Percentiles rank a stretch among this genome's conserved stretches.
Evolutionary conservation across 2,888 invertebrate genomes (phyloP).

Genomic region (Polia nebulosa): DNA sequence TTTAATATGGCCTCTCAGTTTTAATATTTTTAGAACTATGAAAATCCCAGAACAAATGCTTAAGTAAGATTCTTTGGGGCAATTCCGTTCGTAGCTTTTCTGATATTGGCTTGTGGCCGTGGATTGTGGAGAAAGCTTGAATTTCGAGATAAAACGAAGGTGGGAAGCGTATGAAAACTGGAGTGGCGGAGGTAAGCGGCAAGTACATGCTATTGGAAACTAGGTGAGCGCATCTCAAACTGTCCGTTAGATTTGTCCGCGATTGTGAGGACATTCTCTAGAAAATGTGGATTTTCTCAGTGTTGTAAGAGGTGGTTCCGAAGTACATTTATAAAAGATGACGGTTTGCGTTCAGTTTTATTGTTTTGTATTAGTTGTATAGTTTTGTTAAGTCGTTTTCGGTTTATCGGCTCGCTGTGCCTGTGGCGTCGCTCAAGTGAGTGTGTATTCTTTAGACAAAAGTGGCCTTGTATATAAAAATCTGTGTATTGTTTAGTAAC

Average conservation of each 20-base stretch:
- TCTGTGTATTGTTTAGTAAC: too few relatives aligned
- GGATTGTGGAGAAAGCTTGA: slow-evolving; percentile 29
- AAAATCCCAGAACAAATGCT: slow-evolving; percentile 34
- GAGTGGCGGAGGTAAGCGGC: slow-evolving; percentile 24
- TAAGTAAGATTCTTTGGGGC: slow-evolving; percentile 31
- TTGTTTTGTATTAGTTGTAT: slow-evolving; percentile 26
- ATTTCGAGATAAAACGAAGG: slow-evolving; percentile 44
- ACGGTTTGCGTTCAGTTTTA: slow-evolving; percentile 12
- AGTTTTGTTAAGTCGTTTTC: slow-evolving; percentile 1
- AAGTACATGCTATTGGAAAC: slow-evolving; percentile 37
- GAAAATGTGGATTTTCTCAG: slow-evolving; percentile 36
- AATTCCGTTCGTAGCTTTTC: slow-evolving; percentile 32
- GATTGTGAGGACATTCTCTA: slow-evolving; percentile 39
- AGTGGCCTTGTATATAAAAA: background rate
- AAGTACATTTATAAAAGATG: slow-evolving; percentile 7
- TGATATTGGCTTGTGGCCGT: slow-evolving; percentile 43
- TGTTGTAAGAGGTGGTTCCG: slow-evolving; percentile 20
- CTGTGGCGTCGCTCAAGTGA: background rate
- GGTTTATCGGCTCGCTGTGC: background rate
- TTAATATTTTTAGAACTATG: slow-evolving; percentile 45
- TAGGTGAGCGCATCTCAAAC: slow-evolving; percentile 31
- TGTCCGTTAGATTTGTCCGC: slow-evolving; percentile 59
- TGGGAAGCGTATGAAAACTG: slow-evolving; percentile 24
- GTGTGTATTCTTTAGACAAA: background rate
- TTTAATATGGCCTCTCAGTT: slow-evolving; percentile 30